Percentiles rank a stretch among this genome's conserved stretches.
These are phyloP conservation scores for Drosophila robusta DNA, from an alignment of 2,888 invertebrate species.

Conservation along the genomic window DNA sequence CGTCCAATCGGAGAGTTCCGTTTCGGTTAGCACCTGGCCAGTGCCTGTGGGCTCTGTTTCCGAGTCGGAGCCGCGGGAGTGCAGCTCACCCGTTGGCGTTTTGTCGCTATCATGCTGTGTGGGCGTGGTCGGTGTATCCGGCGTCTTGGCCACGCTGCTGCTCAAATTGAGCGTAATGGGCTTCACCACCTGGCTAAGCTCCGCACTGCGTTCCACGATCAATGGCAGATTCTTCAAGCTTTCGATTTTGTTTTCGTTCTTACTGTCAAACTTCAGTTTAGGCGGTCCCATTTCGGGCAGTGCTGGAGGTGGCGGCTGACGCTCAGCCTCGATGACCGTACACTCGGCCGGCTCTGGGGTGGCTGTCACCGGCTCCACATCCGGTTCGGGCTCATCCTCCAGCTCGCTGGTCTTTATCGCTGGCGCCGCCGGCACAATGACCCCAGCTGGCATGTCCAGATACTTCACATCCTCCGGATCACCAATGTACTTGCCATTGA, in stretches of 20 bases:
- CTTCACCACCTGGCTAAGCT: slow-evolving; percentile 76
- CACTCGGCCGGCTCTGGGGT: slow-evolving; percentile 81
- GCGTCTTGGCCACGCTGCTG: slow-evolving; percentile 55
- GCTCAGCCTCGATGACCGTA: slow-evolving; percentile 76
- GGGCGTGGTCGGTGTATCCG: slow-evolving; percentile 66
- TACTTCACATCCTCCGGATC: slow-evolving; percentile 85
- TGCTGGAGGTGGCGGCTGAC: slow-evolving; percentile 47
- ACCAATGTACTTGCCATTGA: slow-evolving; percentile 85
- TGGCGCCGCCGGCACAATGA: slow-evolving; percentile 73
- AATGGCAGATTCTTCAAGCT: slow-evolving; percentile 84
- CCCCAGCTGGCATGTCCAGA: slow-evolving; percentile 84
- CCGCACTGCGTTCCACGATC: slow-evolving; percentile 78
- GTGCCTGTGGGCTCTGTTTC: slow-evolving; percentile 88
- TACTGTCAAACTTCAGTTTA: slow-evolving; percentile 83
- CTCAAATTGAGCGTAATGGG: slow-evolving; percentile 80
- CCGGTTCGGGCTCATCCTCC: slow-evolving; percentile 68
- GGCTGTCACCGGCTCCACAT: slow-evolving; percentile 79
- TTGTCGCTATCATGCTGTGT: slow-evolving; percentile 82
- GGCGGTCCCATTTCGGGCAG: slow-evolving; percentile 78
- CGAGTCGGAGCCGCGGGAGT: slow-evolving; percentile 87
- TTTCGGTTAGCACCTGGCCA: slow-evolving; percentile 90
- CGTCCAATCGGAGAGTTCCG: slow-evolving; percentile 96
- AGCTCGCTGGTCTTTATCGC: slow-evolving; percentile 65
- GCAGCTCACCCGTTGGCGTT: slow-evolving; percentile 83
- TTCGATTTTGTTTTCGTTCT: slow-evolving; percentile 85